A percentile compares a stretch with the other conserved stretches of the same genome.
Conservation (phyloP, 2,888 invertebrate genomes). For the Sphinx pinastri region DNA sequence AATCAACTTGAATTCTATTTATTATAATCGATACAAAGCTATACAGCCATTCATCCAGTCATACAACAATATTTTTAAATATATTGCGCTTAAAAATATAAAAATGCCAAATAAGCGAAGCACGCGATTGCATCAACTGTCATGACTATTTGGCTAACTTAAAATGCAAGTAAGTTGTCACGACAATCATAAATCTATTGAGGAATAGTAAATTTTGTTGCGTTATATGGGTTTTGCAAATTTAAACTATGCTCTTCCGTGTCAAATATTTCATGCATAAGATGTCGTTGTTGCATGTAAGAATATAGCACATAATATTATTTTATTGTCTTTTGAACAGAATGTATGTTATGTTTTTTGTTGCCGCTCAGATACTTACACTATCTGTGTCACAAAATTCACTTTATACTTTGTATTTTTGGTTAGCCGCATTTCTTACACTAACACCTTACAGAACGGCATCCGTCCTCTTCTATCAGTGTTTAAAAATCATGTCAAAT, state of each 20-base stretch:
- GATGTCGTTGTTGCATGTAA: too few species aligned
- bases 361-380: too few species aligned
- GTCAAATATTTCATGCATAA: constrained; percentile 8
- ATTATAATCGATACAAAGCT: not conserved
- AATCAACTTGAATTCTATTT: not conserved
- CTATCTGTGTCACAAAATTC: not conserved
- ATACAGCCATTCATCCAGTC: not conserved
- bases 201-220: not conserved
- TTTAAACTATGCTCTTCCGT: not conserved
- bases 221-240: not conserved
- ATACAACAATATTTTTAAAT: constrained; percentile 5
- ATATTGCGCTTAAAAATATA: constrained; percentile 13
- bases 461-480: constrained; percentile 63
- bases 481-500: constrained; percentile 83
- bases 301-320: too few species aligned
- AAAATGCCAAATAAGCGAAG: constrained; percentile 38
- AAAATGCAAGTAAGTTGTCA: constrained; percentile 34
- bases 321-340: too few species aligned
- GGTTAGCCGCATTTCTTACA: not conserved
- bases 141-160: constrained; percentile 40
- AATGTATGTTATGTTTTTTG: too few species aligned
- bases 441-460: not conserved
- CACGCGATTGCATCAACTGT: constrained; percentile 43
- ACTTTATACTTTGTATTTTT: not conserved
- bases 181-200: constrained; percentile 34